Base-by-base conservation (phyloP, 2,888 invertebrate species). In the Mesorhabditis sp. region DNA sequence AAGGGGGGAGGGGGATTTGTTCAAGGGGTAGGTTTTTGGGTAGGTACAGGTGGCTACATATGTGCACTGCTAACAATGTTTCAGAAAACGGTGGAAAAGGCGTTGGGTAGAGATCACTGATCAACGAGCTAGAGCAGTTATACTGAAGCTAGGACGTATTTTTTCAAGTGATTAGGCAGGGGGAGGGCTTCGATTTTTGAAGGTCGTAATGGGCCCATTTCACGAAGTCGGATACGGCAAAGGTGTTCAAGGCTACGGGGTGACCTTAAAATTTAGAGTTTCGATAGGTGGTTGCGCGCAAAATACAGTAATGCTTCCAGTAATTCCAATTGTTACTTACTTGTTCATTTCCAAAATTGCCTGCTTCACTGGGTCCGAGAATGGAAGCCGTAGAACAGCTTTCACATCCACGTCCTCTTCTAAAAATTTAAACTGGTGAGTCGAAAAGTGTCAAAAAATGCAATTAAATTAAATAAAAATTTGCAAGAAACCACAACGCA, bases 241-340 rank as follows among this genome's bases (percentile, higher is more conserved):
- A 77, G 65, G 58, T 83, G 79, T 67, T 76, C 78, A 10, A 83
- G 76, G 44, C 70, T 72, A 41, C 75, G 71, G 4, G 83, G 80
- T 50, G 79, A 76, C 50, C 81, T 82, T 65, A 67, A 81, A 70
- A 43, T 65, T 45, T 13, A 28, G 28, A 5, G 13, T 41, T 41
- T n/a, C 61, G 15, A 13, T 42, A 10, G 13, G 41, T 15, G 5
- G 13, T 50, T 45, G 61, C 10, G n/a, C 28, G 5, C 62, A 6
- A 65, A 5, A n/a, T 70, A 42, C 28, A 28, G 28, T 28, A 28
- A 28, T 28, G 28, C 28, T 1, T 28, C 28, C 28, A 28, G 28
- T 28, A 28, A 28, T 13, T 42, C 62, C 50, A 42, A 50, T 28
- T 50, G 41, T 15, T 71, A n/a, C 61, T 72, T 65, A 76, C 72